A percentile compares a stretch with the other conserved stretches of the same genome.
Conservation (phyloP, 1,140 invertebrate species). For the Mylabris phalerata region DNA sequence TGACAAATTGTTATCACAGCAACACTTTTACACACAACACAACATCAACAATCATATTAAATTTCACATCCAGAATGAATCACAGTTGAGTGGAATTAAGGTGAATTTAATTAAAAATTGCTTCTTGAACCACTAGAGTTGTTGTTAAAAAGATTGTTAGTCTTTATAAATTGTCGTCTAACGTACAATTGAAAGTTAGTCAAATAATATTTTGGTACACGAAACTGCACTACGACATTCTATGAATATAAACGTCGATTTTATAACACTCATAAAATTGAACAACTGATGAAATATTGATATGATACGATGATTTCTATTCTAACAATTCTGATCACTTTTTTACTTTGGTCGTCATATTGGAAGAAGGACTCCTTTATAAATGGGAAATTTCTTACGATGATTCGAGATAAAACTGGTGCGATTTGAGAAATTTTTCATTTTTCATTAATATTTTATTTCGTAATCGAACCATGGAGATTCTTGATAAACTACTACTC, state of each 20-base stretch:
- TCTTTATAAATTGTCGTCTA: not conserved
- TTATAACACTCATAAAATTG: constrained; percentile 16
- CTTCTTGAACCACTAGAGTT: no score
- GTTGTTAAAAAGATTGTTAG: no score
- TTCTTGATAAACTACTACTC: not conserved
- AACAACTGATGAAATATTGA: constrained; percentile 9
- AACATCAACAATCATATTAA: no score
- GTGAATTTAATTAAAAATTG: no score
- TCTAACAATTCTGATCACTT: not conserved
- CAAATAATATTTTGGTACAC: constrained; percentile 3
- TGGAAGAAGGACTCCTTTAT: no score
- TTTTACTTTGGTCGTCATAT: no score
- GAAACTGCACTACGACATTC: constrained; percentile 14
- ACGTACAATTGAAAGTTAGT: constrained; percentile 6
- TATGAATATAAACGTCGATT: constrained; percentile 16
- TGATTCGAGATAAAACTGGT: constrained; percentile 30
- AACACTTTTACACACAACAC: constrained; percentile 15
- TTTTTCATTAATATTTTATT: constrained; percentile 1
- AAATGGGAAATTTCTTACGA: constrained; percentile 25
- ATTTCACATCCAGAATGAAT: constrained; percentile 1
- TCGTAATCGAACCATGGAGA: not conserved
- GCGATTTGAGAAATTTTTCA: constrained; percentile 17
- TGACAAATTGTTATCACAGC: constrained; percentile 22
- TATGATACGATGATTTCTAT: constrained; percentile 9
- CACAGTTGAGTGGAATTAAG: constrained; percentile 1